These are phyloP conservation scores for Stratiomys singularior DNA, from an alignment of 2,888 invertebrate genomes.

Conservation along the genomic window DNA sequence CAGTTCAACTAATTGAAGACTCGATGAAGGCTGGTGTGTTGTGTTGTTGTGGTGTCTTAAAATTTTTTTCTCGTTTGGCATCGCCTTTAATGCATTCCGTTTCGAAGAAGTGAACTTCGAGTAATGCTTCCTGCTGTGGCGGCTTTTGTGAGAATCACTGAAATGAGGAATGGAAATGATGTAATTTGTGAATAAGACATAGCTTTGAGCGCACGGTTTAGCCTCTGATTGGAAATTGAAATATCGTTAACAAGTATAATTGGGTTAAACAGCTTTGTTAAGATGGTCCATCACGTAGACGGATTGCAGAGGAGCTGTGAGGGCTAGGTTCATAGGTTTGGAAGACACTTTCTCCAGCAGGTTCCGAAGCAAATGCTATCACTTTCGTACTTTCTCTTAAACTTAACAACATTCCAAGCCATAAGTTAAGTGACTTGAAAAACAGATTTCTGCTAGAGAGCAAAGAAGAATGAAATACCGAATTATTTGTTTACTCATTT, in stretches of 20 bases:
- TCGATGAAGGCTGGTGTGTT: background rate
- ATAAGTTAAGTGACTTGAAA: background rate
- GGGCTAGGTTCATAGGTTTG: background rate
- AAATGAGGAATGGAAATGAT: conserved; percentile 1
- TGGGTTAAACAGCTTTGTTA: background rate
- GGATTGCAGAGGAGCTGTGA: background rate
- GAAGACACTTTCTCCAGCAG: background rate
- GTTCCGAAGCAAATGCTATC: background rate
- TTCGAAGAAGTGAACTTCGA: background rate
- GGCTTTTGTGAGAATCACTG: background rate
- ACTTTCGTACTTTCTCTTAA: background rate
- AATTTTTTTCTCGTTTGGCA: background rate
- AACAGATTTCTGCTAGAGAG: too few species aligned
- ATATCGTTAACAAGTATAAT: background rate
- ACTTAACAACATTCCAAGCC: background rate
- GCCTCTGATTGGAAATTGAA: background rate
- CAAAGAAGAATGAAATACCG: too few species aligned
- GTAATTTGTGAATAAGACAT: conserved; percentile 2
- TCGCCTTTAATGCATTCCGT: background rate
- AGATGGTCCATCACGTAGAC: background rate
- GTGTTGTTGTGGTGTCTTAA: background rate
- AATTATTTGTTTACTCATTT: too few species aligned
- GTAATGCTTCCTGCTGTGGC: background rate
- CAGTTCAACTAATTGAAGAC: conserved; percentile 3
- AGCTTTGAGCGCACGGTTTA: background rate